A percentile compares a stretch with the other conserved stretches of the same genome.
Evolutionary conservation across 2,888 invertebrate genomes (phyloP).

Genomic region (Xanthostigma xanthostigma): DNA sequence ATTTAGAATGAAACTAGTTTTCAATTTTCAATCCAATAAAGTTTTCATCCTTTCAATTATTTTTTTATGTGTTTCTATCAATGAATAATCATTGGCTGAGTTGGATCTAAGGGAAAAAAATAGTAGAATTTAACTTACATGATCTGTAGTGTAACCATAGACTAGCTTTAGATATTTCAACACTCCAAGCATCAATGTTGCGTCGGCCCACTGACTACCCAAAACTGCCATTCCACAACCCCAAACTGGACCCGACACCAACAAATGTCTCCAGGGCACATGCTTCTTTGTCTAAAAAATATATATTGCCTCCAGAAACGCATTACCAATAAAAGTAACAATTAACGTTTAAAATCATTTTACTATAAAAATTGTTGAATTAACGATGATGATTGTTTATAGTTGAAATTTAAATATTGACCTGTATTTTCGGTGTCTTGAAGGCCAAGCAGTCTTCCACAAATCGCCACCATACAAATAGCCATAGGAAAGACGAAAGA

Average conservation of each 20-base stretch:
- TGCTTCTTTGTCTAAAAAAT: conserved; percentile 25
- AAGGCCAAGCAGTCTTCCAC: conserved; percentile 36
- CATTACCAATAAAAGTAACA: too few species aligned
- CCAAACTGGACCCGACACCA: conserved; percentile 41
- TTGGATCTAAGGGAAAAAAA: too few species aligned
- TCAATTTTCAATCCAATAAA: too few species aligned
- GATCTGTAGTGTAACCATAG: conserved; percentile 40
- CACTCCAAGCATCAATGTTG: conserved; percentile 39
- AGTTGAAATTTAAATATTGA: conserved; percentile 13
- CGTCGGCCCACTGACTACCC: conserved; percentile 44
- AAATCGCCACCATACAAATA: conserved; percentile 37
- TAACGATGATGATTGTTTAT: background rate
- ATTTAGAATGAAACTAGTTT: too few species aligned
- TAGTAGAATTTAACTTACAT: conserved; percentile 24
- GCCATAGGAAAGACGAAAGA: conserved; percentile 33
- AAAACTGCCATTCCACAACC: conserved; percentile 40
- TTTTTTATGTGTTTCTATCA: too few species aligned
- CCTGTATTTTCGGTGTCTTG: conserved; percentile 29
- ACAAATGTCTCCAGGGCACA: conserved; percentile 36
- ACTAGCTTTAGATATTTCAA: conserved; percentile 41
- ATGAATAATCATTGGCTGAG: too few species aligned
- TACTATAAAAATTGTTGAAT: background rate
- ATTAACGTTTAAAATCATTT: background rate
- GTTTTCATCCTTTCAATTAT: too few species aligned
- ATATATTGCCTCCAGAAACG: background rate